Evolutionary conservation across 2,888 invertebrate species (phyloP).

Genomic region (Drosophila leonis): DNA sequence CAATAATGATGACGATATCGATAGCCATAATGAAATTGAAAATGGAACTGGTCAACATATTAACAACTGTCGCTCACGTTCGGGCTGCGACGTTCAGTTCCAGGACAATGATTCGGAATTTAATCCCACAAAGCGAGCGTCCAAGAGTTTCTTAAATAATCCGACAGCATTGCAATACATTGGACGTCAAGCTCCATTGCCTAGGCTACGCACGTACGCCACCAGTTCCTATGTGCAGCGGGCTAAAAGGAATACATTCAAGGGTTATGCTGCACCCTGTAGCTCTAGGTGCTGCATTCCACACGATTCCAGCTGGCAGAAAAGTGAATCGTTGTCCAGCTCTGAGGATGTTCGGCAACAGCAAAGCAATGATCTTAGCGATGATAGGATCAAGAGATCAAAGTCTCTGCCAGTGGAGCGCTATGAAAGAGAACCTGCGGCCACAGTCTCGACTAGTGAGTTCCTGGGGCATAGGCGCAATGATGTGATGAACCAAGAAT

Average conservation of each 20-base stretch:
- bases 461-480: neutral
- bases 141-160: neutral
- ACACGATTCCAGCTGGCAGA: neutral
- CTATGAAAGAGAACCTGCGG: neutral
- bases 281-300: neutral
- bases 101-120: neutral
- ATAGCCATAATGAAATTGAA: neutral
- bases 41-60: neutral
- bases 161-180: neutral
- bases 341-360: neutral
- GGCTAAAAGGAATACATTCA: neutral
- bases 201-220: neutral
- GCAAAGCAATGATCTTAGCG: neutral
- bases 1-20: neutral
- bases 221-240: neutral
- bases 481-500: neutral
- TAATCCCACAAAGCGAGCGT: neutral
- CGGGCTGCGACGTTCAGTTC: slow-evolving; percentile 45
- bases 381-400: neutral
- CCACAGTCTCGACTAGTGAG: neutral
- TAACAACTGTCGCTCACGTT: slow-evolving; percentile 31
- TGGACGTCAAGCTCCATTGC: neutral
- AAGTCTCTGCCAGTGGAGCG: neutral
- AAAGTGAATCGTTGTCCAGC: neutral
- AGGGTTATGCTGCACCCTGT: neutral